Conservation (phyloP, 2,113 vertebrate genomes). For the Marcusenius ussheri region DNA sequence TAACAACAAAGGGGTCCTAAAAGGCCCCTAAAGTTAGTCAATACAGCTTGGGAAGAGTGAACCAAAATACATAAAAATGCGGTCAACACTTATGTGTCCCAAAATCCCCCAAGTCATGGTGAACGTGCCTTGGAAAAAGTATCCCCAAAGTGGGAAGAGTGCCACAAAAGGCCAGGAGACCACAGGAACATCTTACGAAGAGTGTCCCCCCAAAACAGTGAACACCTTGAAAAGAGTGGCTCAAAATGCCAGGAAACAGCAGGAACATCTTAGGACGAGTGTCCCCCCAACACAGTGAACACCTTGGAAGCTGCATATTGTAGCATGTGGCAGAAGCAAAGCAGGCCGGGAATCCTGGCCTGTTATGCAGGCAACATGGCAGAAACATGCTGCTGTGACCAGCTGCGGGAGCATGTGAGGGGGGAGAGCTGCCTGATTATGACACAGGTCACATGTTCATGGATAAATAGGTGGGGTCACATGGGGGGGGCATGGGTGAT, state of each 20-base stretch:
- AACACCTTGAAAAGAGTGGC: neutral
- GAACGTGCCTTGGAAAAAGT: neutral
- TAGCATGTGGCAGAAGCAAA: conserved; percentile 1
- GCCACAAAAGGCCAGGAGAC: neutral
- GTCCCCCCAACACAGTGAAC: neutral
- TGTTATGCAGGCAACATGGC: conserved; percentile 1
- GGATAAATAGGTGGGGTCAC: neutral
- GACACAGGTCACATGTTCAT: neutral
- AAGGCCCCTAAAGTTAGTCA: neutral
- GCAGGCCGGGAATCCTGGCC: neutral
- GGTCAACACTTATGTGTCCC: neutral
- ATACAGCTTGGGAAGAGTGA: neutral
- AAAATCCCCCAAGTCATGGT: neutral
- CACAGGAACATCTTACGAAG: neutral
- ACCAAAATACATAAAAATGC: neutral
- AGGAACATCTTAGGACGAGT: neutral
- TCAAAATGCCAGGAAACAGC: neutral
- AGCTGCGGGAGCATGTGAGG: neutral
- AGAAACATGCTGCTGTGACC: neutral
- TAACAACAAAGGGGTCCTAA: neutral
- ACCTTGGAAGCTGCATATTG: neutral
- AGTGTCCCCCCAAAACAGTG: neutral
- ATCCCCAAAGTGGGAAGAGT: neutral
- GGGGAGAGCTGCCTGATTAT: neutral
- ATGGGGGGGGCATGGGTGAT: neutral